Percentiles rank a stretch among this genome's conserved stretches.
phyloP scores from a whole-genome alignment of 1,140 invertebrate species.

The Aphelinus atriplicis region DNA sequence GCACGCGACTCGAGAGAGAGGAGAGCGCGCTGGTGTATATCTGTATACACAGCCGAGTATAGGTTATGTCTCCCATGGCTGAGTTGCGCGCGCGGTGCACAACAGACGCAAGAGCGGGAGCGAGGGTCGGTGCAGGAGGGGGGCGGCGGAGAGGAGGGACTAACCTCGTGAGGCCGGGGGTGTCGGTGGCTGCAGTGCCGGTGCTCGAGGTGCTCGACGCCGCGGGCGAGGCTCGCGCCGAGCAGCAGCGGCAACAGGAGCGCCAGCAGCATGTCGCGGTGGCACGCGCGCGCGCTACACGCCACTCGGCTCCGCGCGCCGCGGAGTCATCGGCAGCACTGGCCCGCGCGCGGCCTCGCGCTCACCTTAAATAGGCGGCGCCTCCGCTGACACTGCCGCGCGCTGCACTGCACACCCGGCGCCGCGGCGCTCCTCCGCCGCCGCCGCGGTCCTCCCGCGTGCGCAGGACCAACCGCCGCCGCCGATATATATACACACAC shows the following conservation, averaged over 20 bases:
- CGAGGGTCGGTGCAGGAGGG: too few relatives aligned
- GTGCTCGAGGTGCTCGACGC: conserved; percentile 54
- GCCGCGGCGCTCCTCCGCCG: neutral
- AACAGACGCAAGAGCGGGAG: too few relatives aligned
- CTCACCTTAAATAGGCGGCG: conserved; percentile 35
- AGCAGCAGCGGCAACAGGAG: conserved; percentile 1
- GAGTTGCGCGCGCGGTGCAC: too few relatives aligned
- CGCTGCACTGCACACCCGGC: neutral
- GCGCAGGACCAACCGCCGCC: neutral
- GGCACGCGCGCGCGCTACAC: too few relatives aligned
- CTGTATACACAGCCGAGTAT: too few relatives aligned
- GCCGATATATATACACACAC: neutral
- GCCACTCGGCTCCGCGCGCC: conserved; percentile 18
- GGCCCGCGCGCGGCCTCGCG: conserved; percentile 5
- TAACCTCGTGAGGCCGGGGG: conserved; percentile 67
- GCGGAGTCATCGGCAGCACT: conserved; percentile 35
- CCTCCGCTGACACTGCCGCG: conserved; percentile 22
- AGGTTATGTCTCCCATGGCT: neutral
- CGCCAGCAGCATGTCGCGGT: neutral
- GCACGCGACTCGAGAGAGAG: too few relatives aligned
- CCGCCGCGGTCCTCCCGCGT: neutral
- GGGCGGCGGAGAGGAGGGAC: conserved; percentile 32
- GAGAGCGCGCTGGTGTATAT: neutral
- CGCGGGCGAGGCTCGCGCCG: neutral
- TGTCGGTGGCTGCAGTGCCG: conserved; percentile 67